Evolutionary conservation across 2,797 vertebrate genomes (phyloP), one percentile per base, ranked within the genome.

Genomic region (Erithacus rubecula): DNA sequence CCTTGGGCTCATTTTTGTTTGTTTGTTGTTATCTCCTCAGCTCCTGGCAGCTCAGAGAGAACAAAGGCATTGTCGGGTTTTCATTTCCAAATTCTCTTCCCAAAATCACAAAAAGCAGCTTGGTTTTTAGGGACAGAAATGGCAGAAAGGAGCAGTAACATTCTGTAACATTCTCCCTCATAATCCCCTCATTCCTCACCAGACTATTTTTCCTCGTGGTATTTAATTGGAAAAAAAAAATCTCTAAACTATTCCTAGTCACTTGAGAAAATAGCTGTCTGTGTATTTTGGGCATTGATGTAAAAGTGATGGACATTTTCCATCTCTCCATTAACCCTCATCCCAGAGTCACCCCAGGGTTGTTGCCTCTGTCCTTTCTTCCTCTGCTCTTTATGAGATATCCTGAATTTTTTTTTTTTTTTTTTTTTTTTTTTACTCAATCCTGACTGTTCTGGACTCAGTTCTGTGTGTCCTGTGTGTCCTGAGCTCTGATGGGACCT

Each of bases 181-280:
- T 4, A 49, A 34, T 12, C 70, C 29, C 43, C 39, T 69, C 49
- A 34, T 22, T 71, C 46, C 84, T 88, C 58, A 36, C 14, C 65
- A 87, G 80, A 80, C 41, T 63, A 3, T 49, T 87, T 80, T 87
- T 11, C 47, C 39, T 89, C 1, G 2, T 74, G 29, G 44, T 43
- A 13, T 92, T 95, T 85, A 87, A 92, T 43, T 81, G 58, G 60
- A 63, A 89, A 86, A 41, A 86, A 41, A 91, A 92, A 86, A 19
- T 39, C 27, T 49, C 90, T 7, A n/a, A 85, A 67, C 82, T 96
- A 46, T 90, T 94, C 87, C 85, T 39, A 90, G 87, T 47, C 34
- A 90, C 87, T 91, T 81, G 87, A 96, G 87, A 91, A 91, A 92
- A 96, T 43, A 80, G 41, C 32, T 84, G 51, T n/a, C 44, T 22